Conservation (phyloP, 2,888 invertebrate genomes). For the Brachypalpus laphriformis region DNA sequence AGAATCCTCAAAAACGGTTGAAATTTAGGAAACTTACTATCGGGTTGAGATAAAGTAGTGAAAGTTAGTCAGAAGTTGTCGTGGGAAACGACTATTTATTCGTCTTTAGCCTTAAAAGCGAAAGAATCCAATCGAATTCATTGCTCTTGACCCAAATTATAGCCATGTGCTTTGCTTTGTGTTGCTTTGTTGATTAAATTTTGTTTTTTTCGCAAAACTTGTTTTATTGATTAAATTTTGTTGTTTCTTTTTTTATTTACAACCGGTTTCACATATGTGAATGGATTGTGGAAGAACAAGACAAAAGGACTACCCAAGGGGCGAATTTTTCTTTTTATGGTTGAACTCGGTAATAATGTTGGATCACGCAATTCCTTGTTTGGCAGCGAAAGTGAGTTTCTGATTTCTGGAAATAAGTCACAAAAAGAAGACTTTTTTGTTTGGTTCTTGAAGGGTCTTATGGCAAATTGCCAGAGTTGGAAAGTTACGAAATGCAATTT, state of each 20-base stretch:
- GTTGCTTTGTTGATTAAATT: background rate
- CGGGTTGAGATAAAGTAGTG: background rate
- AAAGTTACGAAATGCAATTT: background rate
- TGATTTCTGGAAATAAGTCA: background rate
- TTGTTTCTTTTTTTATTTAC: conserved; percentile 38
- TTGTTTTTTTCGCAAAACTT: conserved; percentile 29
- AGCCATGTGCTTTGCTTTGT: background rate
- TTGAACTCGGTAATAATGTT: conserved; percentile 2
- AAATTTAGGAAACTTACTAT: background rate
- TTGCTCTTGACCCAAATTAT: conserved; percentile 65
- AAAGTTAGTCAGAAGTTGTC: background rate
- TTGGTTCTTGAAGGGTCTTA: background rate
- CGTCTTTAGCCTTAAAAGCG: conserved; percentile 6
- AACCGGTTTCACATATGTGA: conserved; percentile 37
- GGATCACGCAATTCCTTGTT: conserved; percentile 40
- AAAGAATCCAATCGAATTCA: conserved; percentile 32
- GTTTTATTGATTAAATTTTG: conserved; percentile 18
- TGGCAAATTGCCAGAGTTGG: conserved; percentile 15
- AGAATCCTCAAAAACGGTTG: background rate
- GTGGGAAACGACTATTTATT: conserved; percentile 10
- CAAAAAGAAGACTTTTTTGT: background rate
- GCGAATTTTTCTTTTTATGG: background rate
- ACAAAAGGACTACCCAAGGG: conserved; percentile 18
- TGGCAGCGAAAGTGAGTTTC: conserved; percentile 31
- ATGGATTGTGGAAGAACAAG: background rate